Percentiles rank a stretch among this genome's conserved stretches.
These are phyloP conservation scores for Bryconaethiops microstoma DNA, from an alignment of 2,797 vertebrate genomes.

Conservation along the genomic window DNA sequence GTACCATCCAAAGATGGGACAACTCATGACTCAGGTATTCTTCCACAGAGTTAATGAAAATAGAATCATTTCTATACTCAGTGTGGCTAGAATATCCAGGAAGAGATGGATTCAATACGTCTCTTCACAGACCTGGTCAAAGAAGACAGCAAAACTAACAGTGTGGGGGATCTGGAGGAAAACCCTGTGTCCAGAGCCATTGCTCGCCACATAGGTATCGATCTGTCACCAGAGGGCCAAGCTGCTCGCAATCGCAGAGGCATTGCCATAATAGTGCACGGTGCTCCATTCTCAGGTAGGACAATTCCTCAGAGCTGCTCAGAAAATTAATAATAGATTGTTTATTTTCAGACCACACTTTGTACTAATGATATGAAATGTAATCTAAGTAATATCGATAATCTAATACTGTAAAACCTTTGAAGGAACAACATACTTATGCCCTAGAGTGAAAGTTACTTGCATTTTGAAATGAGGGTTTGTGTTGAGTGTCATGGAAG, in stretches of 20 bases:
- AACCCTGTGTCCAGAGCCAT: conserved; percentile 79
- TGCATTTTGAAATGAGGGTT: not conserved
- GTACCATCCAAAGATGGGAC: conserved; percentile 19
- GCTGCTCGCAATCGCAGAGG: conserved; percentile 73
- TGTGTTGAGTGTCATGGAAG: not conserved
- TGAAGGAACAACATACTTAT: not conserved
- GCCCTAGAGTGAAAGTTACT: no score
- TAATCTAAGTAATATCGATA: not conserved
- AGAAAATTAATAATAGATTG: not conserved
- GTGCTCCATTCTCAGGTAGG: conserved; percentile 85
- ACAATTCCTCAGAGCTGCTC: no score
- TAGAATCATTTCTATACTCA: not conserved
- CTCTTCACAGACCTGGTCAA: conserved; percentile 44
- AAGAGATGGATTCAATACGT: not conserved
- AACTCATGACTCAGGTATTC: conserved; percentile 1
- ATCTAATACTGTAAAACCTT: not conserved
- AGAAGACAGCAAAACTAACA: conserved; percentile 34
- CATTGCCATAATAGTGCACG: conserved; percentile 83
- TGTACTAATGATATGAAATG: not conserved
- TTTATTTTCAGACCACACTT: not conserved
- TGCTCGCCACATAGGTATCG: conserved; percentile 76
- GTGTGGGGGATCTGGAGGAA: conserved; percentile 70
- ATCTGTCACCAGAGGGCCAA: conserved; percentile 71
- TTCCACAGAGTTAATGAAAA: not conserved
- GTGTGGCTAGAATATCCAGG: not conserved